Conservation (phyloP, 2,888 invertebrate species). For the Xanthostigma xanthostigma region DNA sequence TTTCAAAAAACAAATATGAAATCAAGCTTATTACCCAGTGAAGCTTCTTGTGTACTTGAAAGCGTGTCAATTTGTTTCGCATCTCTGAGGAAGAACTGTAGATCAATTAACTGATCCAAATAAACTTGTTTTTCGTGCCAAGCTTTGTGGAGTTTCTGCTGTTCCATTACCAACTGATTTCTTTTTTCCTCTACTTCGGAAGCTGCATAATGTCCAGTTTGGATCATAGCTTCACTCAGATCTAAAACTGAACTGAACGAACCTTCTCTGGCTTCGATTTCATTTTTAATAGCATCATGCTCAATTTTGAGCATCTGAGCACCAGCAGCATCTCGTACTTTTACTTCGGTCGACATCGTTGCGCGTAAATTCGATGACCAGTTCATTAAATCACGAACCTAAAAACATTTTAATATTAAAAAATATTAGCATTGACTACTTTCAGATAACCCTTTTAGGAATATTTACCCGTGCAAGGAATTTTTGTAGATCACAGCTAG, state of each 20-base stretch:
- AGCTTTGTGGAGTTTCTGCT: constrained; percentile 61
- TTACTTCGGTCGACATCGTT: constrained; percentile 64
- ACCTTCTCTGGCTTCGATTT: constrained; percentile 79
- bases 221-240: constrained; percentile 68
- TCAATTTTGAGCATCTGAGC: constrained; percentile 73
- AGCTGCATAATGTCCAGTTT: constrained; percentile 68
- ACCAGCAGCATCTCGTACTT: constrained; percentile 64
- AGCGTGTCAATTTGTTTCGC: constrained; percentile 83
- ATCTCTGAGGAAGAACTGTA: constrained; percentile 89
- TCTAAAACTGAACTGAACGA: constrained; percentile 60
- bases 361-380: constrained; percentile 74
- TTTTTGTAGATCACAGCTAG: constrained; percentile 77
- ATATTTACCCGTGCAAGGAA: constrained; percentile 58
- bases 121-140: constrained; percentile 84
- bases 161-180: constrained; percentile 59
- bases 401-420: constrained; percentile 5
- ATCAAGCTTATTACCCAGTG: constrained; percentile 29
- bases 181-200: constrained; percentile 67
- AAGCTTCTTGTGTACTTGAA: constrained; percentile 75
- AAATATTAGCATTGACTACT: no score
- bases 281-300: constrained; percentile 65
- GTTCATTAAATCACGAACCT: constrained; percentile 72
- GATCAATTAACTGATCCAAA: constrained; percentile 78
- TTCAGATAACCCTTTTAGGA: no score
- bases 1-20: constrained; percentile 1